Evolutionary conservation across 2,888 invertebrate species (phyloP), one percentile per base, ranked within the genome.

Genomic region (Ophion costatus): DNA sequence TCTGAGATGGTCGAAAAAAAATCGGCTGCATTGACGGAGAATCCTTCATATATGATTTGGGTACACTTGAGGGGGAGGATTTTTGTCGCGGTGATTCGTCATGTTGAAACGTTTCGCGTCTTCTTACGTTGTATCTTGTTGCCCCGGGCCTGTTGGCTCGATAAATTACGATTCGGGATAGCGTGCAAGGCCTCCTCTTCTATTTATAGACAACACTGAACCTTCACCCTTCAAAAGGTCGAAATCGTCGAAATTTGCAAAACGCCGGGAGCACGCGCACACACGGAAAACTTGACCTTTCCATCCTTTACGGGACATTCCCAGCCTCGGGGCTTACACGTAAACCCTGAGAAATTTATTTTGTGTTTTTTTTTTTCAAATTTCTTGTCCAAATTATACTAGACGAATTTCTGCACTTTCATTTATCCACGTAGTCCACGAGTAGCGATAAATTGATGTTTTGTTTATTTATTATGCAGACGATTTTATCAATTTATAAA

Each of bases 191-290:
- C 57, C 33, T 11, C 57, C 33, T 11, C 42, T 22, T 66, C 59
- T 66, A 71, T 71, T 77, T 77, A 64, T 64, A 42, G 82, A 22
- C 57, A 7, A 61, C 59, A 73, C 11, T 38, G 33, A 59, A 73
- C 29, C n/a, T 59, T 59, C 33, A 22, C 22, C 73, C 73, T 74
- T 74, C 59, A n/a, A n/a, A 63, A 38, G 42, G 29, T 70, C 76
- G 66, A 67, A 71, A 66, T 73, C 24, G 78, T 78, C 38, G 42
- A 64, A 64, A 29, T 24, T 33, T 22, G 66, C 45, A 14, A 66
- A 42, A n/a, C 38, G 22, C 17, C 7, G 42, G 17, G 51, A 17
- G 51, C 14, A 9, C 38, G 38, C 38, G 51, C 51, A 51, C 5
- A 63, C 61, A 74, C 24, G 59, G 24, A 45, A 61, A 63, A 29